Percentiles rank a stretch among this genome's conserved stretches.
Evolutionary conservation across 2,888 invertebrate genomes (phyloP).

Genomic region (Drosophila mimetica): DNA sequence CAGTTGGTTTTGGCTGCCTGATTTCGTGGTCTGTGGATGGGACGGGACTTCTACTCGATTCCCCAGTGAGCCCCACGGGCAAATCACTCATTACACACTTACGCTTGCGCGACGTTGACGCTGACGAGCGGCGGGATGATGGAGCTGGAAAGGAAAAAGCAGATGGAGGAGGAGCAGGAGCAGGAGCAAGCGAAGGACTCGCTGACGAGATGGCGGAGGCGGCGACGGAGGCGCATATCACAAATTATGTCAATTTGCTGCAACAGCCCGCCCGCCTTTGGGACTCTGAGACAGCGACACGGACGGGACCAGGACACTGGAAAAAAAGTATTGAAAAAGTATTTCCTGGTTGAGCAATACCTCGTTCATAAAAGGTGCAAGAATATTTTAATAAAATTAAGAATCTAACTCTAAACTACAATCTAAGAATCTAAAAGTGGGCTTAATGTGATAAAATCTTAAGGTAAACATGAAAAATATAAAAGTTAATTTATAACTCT

Average conservation of each 20-base stretch:
- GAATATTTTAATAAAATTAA: too few relatives aligned
- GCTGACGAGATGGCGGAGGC: conserved; percentile 17
- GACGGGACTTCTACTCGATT: conserved; percentile 10
- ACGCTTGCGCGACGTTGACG: conserved; percentile 57
- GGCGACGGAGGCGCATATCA: conserved; percentile 57
- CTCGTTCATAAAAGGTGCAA: too few relatives aligned
- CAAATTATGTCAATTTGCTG: conserved; percentile 79
- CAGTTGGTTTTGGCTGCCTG: conserved; percentile 61
- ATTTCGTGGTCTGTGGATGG: conserved; percentile 46
- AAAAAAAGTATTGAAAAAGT: background rate
- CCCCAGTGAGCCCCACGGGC: conserved; percentile 65
- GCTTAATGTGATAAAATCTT: too few relatives aligned
- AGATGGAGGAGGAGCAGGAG: background rate
- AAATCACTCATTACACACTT: conserved; percentile 80
- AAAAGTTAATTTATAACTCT: too few relatives aligned
- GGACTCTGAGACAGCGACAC: conserved; percentile 42
- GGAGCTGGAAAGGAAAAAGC: conserved; percentile 14
- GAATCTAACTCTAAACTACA: too few relatives aligned
- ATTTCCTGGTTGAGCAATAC: too few relatives aligned
- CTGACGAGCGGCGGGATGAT: conserved; percentile 17
- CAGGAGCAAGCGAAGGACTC: background rate
- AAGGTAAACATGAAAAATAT: too few relatives aligned
- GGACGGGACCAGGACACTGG: conserved; percentile 1
- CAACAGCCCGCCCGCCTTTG: conserved; percentile 38
- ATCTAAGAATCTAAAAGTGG: too few relatives aligned